phyloP scores from a whole-genome alignment of 2,797 vertebrate genomes.

The Coranthus polyacanthus region DNA sequence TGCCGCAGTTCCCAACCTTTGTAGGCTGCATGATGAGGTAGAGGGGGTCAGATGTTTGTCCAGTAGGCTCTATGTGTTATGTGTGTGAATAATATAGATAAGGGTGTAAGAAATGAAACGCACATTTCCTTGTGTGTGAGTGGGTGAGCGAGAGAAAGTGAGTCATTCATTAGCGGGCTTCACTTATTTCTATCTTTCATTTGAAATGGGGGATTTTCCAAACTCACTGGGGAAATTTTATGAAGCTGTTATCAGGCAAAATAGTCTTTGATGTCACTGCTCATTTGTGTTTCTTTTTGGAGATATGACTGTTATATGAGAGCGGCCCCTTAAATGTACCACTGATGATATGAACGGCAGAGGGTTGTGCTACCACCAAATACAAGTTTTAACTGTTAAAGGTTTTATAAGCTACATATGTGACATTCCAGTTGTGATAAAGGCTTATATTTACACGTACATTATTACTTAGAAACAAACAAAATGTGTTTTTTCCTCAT shows the following conservation, averaged over 20 bases:
- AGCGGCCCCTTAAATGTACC: too few relatives aligned
- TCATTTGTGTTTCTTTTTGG: conserved; percentile 15
- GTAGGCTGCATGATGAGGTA: conserved; percentile 24
- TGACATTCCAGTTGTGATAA: not conserved
- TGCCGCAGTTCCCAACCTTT: conserved; percentile 18
- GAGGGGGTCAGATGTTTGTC: conserved; percentile 34
- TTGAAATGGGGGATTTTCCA: conserved; percentile 62
- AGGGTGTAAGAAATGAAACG: not conserved
- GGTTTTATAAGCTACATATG: not conserved
- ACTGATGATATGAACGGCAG: too few relatives aligned
- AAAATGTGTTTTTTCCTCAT: not conserved
- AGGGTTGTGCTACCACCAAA: not conserved
- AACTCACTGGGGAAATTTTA: conserved; percentile 61
- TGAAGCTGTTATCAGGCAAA: conserved; percentile 38
- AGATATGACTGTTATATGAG: conserved; percentile 2
- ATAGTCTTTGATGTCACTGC: conserved; percentile 22
- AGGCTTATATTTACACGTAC: not conserved
- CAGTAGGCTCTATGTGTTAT: conserved; percentile 16
- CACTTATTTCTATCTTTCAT: conserved; percentile 41
- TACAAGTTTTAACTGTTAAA: not conserved
- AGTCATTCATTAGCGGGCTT: conserved; percentile 44
- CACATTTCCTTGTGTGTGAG: conserved; percentile 20
- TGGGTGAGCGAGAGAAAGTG: conserved; percentile 20
- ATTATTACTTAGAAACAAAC: not conserved
- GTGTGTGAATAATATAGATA: too few relatives aligned